Conservation (phyloP, 2,113 vertebrate genomes). For the Sinosuthora webbiana region DNA sequence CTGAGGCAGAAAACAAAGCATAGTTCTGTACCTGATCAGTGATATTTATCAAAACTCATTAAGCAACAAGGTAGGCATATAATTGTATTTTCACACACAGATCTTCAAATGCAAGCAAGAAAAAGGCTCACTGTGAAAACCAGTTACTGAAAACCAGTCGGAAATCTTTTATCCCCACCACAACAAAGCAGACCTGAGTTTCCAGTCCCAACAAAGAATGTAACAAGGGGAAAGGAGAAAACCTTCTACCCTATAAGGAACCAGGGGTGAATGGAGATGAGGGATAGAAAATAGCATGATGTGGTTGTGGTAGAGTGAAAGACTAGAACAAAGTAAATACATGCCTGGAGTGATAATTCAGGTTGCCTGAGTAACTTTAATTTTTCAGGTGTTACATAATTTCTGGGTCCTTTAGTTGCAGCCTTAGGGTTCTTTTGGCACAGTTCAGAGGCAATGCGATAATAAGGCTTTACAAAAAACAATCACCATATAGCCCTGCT, state of each 20-base stretch:
- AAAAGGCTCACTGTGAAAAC: neutral
- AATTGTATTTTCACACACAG: neutral
- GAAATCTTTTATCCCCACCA: neutral
- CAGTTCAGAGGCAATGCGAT: neutral
- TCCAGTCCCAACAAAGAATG: neutral
- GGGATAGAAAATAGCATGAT: neutral
- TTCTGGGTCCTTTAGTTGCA: neutral
- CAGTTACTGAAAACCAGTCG: neutral
- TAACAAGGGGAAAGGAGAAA: neutral
- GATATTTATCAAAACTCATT: conserved; percentile 21
- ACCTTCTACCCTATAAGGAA: neutral
- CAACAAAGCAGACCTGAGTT: accelerated
- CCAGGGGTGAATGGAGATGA: neutral
- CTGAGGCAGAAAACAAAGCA: neutral
- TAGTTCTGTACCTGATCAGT: neutral
- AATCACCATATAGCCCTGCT: neutral
- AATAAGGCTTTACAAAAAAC: neutral
- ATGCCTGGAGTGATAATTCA: neutral
- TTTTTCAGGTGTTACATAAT: neutral
- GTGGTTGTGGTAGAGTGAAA: neutral
- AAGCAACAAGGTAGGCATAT: neutral
- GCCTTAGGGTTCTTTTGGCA: neutral
- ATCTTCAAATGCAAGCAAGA: neutral
- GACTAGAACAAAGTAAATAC: neutral
- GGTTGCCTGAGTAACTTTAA: neutral